phyloP scores from a whole-genome alignment of 2,888 invertebrate genomes.

The Lasioglossum vierecki region DNA sequence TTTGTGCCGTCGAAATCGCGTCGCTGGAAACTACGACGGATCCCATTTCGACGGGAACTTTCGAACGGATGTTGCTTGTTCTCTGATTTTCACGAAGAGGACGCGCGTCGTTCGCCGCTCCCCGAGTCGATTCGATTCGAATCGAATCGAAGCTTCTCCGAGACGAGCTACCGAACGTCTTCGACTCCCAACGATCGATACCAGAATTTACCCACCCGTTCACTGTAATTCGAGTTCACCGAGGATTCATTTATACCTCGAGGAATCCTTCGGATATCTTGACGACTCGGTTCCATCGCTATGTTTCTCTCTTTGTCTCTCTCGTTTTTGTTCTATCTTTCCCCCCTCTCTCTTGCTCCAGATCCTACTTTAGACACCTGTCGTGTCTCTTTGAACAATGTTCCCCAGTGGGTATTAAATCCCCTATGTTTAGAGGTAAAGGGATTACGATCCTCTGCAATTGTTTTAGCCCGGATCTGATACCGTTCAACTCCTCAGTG shows the following conservation, averaged over 20 bases:
- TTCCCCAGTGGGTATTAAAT: background rate
- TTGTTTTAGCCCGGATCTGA: background rate
- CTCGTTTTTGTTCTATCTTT: background rate
- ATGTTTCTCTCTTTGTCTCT: background rate
- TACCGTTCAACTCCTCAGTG: background rate
- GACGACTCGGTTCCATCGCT: too few species aligned
- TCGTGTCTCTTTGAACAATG: background rate
- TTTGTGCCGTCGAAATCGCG: slow-evolving; percentile 35
- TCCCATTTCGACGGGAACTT: slow-evolving; percentile 39
- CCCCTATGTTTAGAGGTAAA: background rate
- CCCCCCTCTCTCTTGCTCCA: background rate
- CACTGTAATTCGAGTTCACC: background rate
- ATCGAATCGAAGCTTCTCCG: background rate
- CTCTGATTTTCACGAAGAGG: slow-evolving; percentile 40
- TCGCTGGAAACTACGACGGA: slow-evolving; percentile 51
- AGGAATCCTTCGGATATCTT: background rate
- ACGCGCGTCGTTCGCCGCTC: background rate
- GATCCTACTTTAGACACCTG: background rate
- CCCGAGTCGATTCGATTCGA: background rate
- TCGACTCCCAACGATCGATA: background rate
- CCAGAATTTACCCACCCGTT: background rate
- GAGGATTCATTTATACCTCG: background rate
- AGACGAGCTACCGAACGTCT: background rate
- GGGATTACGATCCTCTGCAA: background rate
- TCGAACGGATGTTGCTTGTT: slow-evolving; percentile 42